Percentiles rank a stretch among this genome's conserved stretches.
Conservation (phyloP, 2,888 invertebrate species). For the Malacosoma neustria region DNA sequence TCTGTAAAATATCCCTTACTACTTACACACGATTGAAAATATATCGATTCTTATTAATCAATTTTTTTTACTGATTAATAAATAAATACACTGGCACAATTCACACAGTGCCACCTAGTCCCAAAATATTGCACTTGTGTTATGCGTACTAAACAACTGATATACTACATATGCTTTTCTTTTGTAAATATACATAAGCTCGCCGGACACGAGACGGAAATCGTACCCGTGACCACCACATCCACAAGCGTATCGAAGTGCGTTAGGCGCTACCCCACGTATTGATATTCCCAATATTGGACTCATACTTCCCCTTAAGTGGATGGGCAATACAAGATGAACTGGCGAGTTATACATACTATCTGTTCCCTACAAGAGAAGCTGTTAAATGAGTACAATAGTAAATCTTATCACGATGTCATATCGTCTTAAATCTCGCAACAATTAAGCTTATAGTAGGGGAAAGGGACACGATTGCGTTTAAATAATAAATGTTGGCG, state of each 20-base stretch:
- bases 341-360: no score
- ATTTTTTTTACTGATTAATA: conserved; percentile 1
- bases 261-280: no score
- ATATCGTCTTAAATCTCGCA: no score
- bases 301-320: no score
- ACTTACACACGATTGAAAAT: conserved; percentile 6
- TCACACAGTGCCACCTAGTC: no score
- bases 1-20: conserved; percentile 17
- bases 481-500: conserved; percentile 39
- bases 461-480: conserved; percentile 22
- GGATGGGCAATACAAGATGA: no score
- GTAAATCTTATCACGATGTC: no score
- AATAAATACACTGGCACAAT: no score
- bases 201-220: conserved; percentile 13
- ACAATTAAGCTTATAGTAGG: conserved; percentile 16
- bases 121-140: no score
- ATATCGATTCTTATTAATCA: background rate
- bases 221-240: conserved; percentile 1
- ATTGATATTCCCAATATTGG: background rate
- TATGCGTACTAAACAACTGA: no score
- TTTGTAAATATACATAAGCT: conserved; percentile 10
- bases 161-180: background rate
- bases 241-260: background rate
- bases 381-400: no score
- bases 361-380: no score